Percentiles rank a stretch among this genome's conserved stretches.
phyloP scores from a whole-genome alignment of 2,888 invertebrate species.

The Mythimna impura region DNA sequence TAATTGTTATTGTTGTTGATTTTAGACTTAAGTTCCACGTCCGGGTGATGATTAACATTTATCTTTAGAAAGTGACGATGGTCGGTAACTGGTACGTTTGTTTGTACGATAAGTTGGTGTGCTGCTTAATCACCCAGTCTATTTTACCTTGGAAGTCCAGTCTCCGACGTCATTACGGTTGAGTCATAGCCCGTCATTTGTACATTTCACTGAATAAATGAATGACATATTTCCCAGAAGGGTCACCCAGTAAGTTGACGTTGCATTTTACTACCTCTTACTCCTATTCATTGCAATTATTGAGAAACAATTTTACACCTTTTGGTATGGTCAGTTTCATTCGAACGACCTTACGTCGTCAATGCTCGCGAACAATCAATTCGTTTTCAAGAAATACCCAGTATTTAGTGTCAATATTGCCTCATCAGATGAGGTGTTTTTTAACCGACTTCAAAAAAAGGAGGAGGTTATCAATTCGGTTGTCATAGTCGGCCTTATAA shows the following conservation, averaged over 20 bases:
- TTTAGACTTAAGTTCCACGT: constrained; percentile 48
- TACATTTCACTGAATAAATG: constrained; percentile 76
- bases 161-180: constrained; percentile 79
- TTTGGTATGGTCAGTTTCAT: constrained; percentile 20
- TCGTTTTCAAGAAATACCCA: constrained; percentile 31
- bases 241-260: constrained; percentile 70
- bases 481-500: no score
- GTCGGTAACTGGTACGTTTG: constrained; percentile 55
- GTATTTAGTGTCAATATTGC: constrained; percentile 1
- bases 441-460: no score
- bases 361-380: constrained; percentile 23
- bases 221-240: constrained; percentile 80
- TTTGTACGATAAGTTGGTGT: constrained; percentile 67
- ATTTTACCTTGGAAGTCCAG: constrained; percentile 80
- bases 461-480: no score
- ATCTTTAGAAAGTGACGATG: constrained; percentile 66
- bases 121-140: constrained; percentile 72
- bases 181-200: constrained; percentile 79
- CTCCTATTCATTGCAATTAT: constrained; percentile 40
- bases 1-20: constrained; percentile 52
- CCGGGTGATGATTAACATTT: constrained; percentile 60
- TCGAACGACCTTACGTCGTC: constrained; percentile 21
- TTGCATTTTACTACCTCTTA: constrained; percentile 64
- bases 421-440: not conserved
- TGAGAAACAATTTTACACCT: constrained; percentile 15